phyloP scores from a whole-genome alignment of 2,797 vertebrate genomes.

The Florisuga fusca region DNA sequence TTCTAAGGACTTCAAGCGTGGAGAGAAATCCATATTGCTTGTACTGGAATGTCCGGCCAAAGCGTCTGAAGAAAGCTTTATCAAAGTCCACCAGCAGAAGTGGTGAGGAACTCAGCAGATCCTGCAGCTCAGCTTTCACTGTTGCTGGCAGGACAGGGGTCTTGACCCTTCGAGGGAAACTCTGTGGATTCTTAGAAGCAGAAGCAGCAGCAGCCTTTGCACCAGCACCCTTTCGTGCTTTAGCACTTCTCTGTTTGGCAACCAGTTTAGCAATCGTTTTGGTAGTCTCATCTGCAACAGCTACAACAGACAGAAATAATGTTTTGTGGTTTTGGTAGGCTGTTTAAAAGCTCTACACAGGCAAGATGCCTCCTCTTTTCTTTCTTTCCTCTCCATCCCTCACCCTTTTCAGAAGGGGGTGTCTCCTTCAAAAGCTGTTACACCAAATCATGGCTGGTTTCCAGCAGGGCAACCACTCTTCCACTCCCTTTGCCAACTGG shows the following conservation, averaged over 20 bases:
- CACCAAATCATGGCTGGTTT: neutral
- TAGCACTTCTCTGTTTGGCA: conserved; percentile 79
- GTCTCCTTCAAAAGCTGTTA: neutral
- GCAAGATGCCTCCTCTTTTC: neutral
- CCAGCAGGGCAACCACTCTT: neutral
- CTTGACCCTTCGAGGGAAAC: conserved; percentile 73
- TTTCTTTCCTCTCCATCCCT: neutral
- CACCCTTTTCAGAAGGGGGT: neutral
- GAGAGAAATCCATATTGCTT: conserved; percentile 87
- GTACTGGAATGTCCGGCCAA: conserved; percentile 82
- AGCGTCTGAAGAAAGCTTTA: conserved; percentile 78
- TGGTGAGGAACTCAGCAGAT: conserved; percentile 85
- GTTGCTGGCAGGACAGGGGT: conserved; percentile 78
- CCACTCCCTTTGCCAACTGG: neutral
- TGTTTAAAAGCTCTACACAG: neutral
- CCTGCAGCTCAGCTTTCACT: conserved; percentile 85
- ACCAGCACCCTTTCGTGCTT: neutral
- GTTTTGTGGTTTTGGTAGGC: too few relatives aligned
- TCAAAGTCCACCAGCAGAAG: conserved; percentile 86
- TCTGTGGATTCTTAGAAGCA: neutral
- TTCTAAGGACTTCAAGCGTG: conserved; percentile 82
- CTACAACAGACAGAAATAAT: conserved; percentile 65
- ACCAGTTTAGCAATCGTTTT: conserved; percentile 85
- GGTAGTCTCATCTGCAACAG: conserved; percentile 85
- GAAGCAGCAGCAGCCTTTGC: neutral